Evolutionary conservation across 1,140 invertebrate genomes (phyloP).

Genomic region (Aricia agestis): DNA sequence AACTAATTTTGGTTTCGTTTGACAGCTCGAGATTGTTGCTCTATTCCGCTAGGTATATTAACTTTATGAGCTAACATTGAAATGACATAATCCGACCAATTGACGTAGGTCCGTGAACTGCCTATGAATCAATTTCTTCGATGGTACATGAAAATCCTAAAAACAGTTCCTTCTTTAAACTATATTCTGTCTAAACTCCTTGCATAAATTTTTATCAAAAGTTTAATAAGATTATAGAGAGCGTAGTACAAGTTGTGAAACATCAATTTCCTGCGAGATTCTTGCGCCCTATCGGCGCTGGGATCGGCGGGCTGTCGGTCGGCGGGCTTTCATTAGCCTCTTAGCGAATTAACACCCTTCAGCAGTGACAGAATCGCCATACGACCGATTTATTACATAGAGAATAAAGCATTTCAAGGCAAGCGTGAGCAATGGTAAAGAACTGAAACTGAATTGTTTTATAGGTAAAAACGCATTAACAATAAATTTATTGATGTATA

Average conservation of each 20-base stretch:
- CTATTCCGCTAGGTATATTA: no score
- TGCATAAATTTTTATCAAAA: neutral
- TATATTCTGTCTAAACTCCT: neutral
- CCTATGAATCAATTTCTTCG: no score
- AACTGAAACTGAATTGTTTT: no score
- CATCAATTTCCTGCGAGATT: conserved; percentile 66
- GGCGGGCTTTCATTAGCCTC: conserved; percentile 70
- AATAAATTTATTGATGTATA: no score
- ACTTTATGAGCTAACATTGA: no score
- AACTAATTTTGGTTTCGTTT: no score
- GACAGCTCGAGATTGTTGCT: no score
- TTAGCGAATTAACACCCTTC: conserved; percentile 73
- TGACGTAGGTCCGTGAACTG: no score
- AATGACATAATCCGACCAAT: no score
- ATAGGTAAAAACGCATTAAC: no score
- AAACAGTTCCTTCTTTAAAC: no score
- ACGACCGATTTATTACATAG: neutral
- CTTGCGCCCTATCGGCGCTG: conserved; percentile 52
- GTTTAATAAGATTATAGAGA: conserved; percentile 24
- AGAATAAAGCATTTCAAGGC: neutral
- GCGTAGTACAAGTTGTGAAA: conserved; percentile 48
- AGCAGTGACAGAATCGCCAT: conserved; percentile 20
- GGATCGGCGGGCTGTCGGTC: conserved; percentile 55
- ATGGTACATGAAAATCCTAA: no score
- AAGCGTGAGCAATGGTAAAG: neutral